Base-by-base conservation (phyloP, 2,888 invertebrate species). In the Silvanus unidentatus region DNA sequence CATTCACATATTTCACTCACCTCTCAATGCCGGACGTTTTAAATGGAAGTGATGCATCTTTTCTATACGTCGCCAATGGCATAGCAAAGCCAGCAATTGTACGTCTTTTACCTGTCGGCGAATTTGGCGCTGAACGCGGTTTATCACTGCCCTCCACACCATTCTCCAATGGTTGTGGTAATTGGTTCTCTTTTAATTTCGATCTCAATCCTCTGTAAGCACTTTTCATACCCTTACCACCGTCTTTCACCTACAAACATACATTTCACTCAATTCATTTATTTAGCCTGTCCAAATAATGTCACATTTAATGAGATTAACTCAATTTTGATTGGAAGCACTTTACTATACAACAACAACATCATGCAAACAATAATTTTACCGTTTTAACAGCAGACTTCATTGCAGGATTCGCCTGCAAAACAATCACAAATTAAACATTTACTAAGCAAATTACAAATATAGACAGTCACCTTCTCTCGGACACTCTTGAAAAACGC, bases 351-450 rank as follows among this genome's bases (percentile, higher is more conserved):
- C n/a, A n/a, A 12, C 4, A 32, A 22, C 22, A 22, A 22, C 22
- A 22, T 22, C 22, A 22, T 8, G 22, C 22, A 5, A 22, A 22
- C 8, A 22, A 22, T n/a, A n/a, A n/a, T n/a, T 88, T 89, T 82
- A 93, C 93, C 78, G 89, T 85, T 80, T 91, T 90, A 48, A 93
- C 91, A 65, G 93, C 93, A 72, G 87, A 88, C 77, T 89, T 91
- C 73, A 94, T 84, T 65, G 92, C 92, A 65, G 93, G 93, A 77
- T 93, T 93, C 57, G 93, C 90, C 91, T 92, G 79, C 66, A 85
- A 80, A 76, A 66, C 57, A 46, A 43, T 45, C 37, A 39, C 40
- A 2, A 36, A 49, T 27, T 16, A 40, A 9, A 38, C 37, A 39
- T 14, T 35, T 8, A 10, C 12, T 34, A 29, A n/a, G 29, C 28